These are phyloP conservation scores for Sebastes schlegelii DNA, from an alignment of 2,113 vertebrate genomes.

Conservation along the genomic window DNA sequence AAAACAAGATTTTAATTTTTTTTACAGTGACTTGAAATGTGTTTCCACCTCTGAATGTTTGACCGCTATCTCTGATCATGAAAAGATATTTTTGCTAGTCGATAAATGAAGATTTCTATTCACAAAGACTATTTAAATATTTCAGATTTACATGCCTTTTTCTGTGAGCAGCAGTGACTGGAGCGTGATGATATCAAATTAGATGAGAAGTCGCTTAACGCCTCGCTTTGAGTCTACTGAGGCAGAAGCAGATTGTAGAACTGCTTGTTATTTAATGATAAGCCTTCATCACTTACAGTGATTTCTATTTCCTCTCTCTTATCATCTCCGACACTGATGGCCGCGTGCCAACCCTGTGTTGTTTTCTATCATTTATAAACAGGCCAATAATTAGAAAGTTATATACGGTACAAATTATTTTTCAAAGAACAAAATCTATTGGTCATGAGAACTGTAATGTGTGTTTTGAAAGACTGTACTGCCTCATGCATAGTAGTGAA, in stretches of 20 bases:
- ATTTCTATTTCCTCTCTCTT: conserved; percentile 11
- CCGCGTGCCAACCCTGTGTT: conserved; percentile 54
- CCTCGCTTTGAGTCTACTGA: conserved; percentile 21
- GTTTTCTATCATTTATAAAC: conserved; percentile 55
- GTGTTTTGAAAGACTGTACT: conserved; percentile 55
- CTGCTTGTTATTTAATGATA: conserved; percentile 35
- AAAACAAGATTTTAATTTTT: background rate
- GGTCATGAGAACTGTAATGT: conserved; percentile 31
- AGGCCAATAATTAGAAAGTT: conserved; percentile 41
- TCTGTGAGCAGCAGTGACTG: conserved; percentile 15
- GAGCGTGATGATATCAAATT: conserved; percentile 15
- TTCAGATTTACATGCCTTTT: conserved; percentile 45
- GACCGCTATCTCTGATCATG: conserved; percentile 14
- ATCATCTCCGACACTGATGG: conserved; percentile 21
- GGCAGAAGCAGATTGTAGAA: conserved; percentile 26
- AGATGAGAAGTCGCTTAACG: background rate
- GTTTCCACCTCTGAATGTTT: conserved; percentile 55
- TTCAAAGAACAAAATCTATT: conserved; percentile 28
- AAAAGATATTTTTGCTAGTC: conserved; percentile 69
- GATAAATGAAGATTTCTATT: conserved; percentile 56
- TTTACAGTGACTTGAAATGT: conserved; percentile 43
- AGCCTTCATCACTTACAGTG: conserved; percentile 41
- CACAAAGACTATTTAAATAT: conserved; percentile 38
- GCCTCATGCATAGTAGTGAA: conserved; percentile 32
- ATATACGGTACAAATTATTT: conserved; percentile 48